Percentiles rank a stretch among this genome's conserved stretches.
Conservation (phyloP, 1,140 invertebrate genomes). For the Coptotermes formosanus region DNA sequence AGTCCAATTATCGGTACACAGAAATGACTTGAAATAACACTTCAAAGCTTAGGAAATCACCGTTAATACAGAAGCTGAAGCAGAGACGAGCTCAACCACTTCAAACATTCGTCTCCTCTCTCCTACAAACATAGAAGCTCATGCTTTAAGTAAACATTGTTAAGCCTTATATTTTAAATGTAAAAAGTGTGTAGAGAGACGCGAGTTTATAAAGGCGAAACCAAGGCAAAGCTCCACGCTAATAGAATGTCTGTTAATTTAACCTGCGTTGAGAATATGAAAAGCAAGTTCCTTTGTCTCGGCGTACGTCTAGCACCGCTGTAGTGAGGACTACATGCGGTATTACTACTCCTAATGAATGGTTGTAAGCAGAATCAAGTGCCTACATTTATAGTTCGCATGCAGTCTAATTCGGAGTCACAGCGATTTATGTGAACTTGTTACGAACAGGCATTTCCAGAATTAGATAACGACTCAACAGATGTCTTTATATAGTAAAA, state of each 20-base stretch:
- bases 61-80: neutral
- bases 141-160: neutral
- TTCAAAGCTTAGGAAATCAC: neutral
- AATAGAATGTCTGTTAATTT: neutral
- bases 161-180: neutral
- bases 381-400: neutral
- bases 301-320: neutral
- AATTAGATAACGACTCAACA: neutral
- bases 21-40: conserved; percentile 7
- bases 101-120: neutral
- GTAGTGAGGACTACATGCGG: neutral
- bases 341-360: neutral
- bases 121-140: neutral
- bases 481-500: neutral
- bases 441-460: neutral
- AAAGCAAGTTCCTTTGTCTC: neutral
- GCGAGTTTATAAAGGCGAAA: neutral
- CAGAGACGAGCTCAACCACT: neutral
- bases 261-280: neutral
- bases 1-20: conserved; percentile 5
- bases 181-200: neutral
- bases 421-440: neutral
- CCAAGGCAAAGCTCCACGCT: neutral
- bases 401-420: neutral
- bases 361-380: neutral